Base-by-base conservation (phyloP, 1,140 invertebrate genomes). In the Drepana arcuata region DNA sequence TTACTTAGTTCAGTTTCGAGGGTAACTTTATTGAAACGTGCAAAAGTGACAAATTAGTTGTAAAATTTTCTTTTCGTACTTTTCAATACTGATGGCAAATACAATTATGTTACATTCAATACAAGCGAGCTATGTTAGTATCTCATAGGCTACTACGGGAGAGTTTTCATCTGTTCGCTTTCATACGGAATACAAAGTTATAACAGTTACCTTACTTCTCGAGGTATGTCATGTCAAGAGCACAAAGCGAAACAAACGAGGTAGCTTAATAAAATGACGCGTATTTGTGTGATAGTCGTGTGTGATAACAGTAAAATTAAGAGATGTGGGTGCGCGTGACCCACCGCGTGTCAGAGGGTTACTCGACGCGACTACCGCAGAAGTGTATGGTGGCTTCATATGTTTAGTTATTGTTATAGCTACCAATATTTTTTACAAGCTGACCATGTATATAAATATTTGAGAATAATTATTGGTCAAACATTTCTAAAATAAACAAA, bases 271-370 rank as follows among this genome's bases (percentile, higher is more conserved):
- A 26, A 10, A 26, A 26, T 26, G 24, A 26, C 6, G 24, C 6
- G 24, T 3, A 26, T 26, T 26, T 6, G 24, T 26, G 25, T 44
- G 71, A 75, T 75, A 57, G 60, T 70, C 57, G 64, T 65, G 60
- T 46, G 18, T 41, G 71, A 75, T 75, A 68, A 66, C 47, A 55
- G 57, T 58, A 66, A 62, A 67, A 69, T 69, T 59, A 71, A 73
- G 67, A 63, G 54, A 59, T 63, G 52, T 48, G 42, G 57, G 48
- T 28, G 27, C 34, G 41, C 53, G 56, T 60, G 65, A 61, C 57
- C 9, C 31, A 25, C 18, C 24, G 25, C 27, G 31, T 16, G 25
- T n/a, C n/a, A n/a, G n/a, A n/a, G n/a, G n/a, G n/a, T n/a, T n/a
- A n/a, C n/a, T n/a, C n/a, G n/a, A n/a, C n/a, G n/a, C n/a, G n/a